Evolutionary conservation across 1,140 invertebrate species (phyloP), one percentile per base, ranked within the genome.

Genomic region (Eumaeus atala): DNA sequence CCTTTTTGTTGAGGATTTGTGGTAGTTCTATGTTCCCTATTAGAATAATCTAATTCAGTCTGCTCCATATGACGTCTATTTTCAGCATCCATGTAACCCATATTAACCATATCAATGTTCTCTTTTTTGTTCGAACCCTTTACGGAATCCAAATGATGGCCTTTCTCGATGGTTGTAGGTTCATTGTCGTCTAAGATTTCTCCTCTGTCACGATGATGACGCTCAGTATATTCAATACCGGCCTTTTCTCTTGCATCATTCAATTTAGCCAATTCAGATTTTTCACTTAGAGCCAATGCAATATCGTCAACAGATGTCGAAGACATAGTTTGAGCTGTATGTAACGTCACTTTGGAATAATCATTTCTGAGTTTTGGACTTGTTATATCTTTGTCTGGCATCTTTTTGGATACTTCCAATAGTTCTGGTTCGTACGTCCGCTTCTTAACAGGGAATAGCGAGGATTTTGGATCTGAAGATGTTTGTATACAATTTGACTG

Each of bases 381-480:
- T n/a, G 33, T 6, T 14, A 84, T 77, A 56, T 59, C 74, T 59
- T 74, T 74, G 3, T 36, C 59, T 21, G 62, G 55, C 42, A 61
- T 28, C 57, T 71, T 81, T 44, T 67, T 70, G 34, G 55, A 44
- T 38, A 67, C 12, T 51, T 58, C 36, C 1, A 59, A 9, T 12
- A 54, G 44, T 42, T 84, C 79, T 8, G 77, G 78, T 74, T 91
- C 91, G 72, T 91, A 91, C 12, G 81, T 87, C 44, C 91, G 79
- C 70, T 91, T 91, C 66, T 92, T 91, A 7, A 87, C 77, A 36
- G 87, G 83, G 54, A 84, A 88, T 21, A 81, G 61, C 35, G 71
- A 55, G 35, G 77, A 51, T 71, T 84, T 87, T 9, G 76, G 56
- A n/a, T 77, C 73, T 28, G 67, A 28, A 36, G 64, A 64, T 34